Evolutionary conservation across 2,113 vertebrate genomes (phyloP).

Genomic region (Xenopus tropicalis): UCB_Xtro_10.0 CM004451.2:56127501-56128000

Average conservation of each 20-base stretch:
- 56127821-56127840: too few relatives aligned
- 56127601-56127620: slow-evolving; percentile 97
- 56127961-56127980: too few relatives aligned
- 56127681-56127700: too few relatives aligned
- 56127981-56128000: too few relatives aligned
- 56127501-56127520: too few relatives aligned
- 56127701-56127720: too few relatives aligned
- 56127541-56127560: background rate
- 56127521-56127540: too few relatives aligned
- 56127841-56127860: slow-evolving; percentile 11
- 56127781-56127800: too few relatives aligned
- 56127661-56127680: slow-evolving; percentile 67
- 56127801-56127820: too few relatives aligned
- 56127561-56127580: slow-evolving; percentile 96
- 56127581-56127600: slow-evolving; percentile 96
- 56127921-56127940: slow-evolving; percentile 95
- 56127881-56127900: slow-evolving; percentile 94
- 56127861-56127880: slow-evolving; percentile 92
- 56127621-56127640: slow-evolving; percentile 94
- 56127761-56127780: background rate
- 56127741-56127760: background rate
- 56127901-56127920: slow-evolving; percentile 96
- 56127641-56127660: slow-evolving; percentile 95
- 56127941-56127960: slow-evolving; percentile 96
- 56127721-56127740: background rate